Base-by-base conservation (phyloP, 1,140 invertebrate species). In the Lepidurus apus region DNA sequence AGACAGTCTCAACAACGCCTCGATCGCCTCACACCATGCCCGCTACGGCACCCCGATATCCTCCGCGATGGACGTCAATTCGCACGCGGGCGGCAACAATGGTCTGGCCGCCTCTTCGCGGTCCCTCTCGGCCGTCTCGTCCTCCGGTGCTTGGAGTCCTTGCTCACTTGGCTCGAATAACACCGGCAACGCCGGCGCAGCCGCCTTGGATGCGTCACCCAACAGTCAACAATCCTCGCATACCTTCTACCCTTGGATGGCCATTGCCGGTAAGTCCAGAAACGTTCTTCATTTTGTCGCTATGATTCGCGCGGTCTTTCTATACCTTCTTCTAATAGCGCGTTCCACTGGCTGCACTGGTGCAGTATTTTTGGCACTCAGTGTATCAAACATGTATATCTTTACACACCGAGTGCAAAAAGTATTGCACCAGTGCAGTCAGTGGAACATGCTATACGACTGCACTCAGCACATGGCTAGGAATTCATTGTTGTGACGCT, bases 221-320 rank as follows among this genome's bases (percentile, higher is more conserved):
- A 93, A 94, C 84, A 93, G 95, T 87, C 90, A 91, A 86, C 90
- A 90, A 85, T 85, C 86, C 83, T 95, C 93, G 86, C 94, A 96
- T 89, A 96, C 94, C 84, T 96, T 97, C 88, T 97, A 97, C 88
- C 95, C 95, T 81, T 96, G 95, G 95, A 97, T 97, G 95, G 95
- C 95, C 87, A 96, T 97, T 89, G 95, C 95, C 95, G 95, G 95
- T 96, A 87, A 92, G 92, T 89, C 80, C 82, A 81, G 73, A 80
- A 74, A 76, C 76, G 76, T 73, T 80, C 65, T 73, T 80, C 65
- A 4, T 42, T 42, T 17, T 8, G n/a, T 73, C 26, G 1, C 26
- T 26, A 26, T 1, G 26, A 26, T 26, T 26, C 1, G 26, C 26
- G 1, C 26, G 34, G 34, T 34, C 34, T 34, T 34, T 34, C 34